A percentile compares a stretch with the other conserved stretches of the same genome.
These are phyloP conservation scores for Azemiops feae DNA, from an alignment of 2,113 vertebrate species.

Conservation along the genomic window DNA sequence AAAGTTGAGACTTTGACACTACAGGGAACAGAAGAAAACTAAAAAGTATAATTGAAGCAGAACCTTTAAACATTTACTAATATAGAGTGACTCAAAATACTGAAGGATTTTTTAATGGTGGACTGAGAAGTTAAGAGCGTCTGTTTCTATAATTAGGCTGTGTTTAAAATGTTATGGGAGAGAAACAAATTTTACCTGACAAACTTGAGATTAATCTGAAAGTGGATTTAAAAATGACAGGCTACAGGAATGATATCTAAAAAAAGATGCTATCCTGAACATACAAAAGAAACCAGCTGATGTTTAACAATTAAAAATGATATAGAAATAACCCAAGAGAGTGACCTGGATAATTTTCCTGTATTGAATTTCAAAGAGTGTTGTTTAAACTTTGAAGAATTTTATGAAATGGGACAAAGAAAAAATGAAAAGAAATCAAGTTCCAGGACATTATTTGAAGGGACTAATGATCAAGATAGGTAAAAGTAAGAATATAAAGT, in stretches of 20 bases:
- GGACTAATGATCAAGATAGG: neutral
- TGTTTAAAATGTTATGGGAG: neutral
- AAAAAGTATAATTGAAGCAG: neutral
- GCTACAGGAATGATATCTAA: neutral
- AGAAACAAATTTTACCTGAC: neutral
- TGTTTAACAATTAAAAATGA: neutral
- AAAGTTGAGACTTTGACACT: neutral
- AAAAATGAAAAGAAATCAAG: neutral
- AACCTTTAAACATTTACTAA: neutral
- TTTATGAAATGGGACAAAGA: neutral
- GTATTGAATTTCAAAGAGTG: neutral
- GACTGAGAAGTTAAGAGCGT: neutral
- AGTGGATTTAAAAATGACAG: neutral
- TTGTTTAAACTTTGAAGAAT: neutral
- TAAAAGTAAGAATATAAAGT: neutral
- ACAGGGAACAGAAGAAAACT: neutral
- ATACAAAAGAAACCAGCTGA: neutral
- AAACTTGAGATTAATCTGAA: neutral
- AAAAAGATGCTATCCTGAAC: neutral
- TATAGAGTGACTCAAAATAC: neutral
- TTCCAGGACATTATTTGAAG: neutral
- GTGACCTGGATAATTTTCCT: neutral
- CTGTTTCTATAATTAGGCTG: neutral
- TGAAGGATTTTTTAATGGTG: neutral
- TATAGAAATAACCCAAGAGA: neutral